phyloP scores from a whole-genome alignment of 2,888 invertebrate species.

The Theretra japonica region DNA sequence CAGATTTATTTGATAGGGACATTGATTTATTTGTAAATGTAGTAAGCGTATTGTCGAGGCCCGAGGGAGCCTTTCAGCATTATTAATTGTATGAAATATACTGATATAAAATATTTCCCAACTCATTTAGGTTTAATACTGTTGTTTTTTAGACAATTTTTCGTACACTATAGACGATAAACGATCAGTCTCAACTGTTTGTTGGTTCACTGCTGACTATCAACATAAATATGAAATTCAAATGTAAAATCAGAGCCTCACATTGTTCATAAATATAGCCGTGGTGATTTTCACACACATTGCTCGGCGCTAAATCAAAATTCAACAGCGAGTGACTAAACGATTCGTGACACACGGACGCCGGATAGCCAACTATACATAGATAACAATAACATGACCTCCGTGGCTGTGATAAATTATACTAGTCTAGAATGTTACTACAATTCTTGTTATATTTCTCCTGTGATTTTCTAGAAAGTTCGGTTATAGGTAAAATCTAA shows the following conservation, averaged over 20 bases:
- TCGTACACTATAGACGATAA: no score
- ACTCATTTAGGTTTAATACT: no score
- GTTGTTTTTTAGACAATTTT: no score
- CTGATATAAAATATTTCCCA: no score
- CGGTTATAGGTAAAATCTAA: no score
- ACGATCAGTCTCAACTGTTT: no score
- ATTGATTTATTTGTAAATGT: no score
- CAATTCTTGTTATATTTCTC: neutral
- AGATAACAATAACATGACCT: constrained; percentile 23
- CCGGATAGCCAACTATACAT: constrained; percentile 11
- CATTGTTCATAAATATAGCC: neutral
- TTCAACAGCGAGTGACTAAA: constrained; percentile 25
- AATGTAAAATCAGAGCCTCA: neutral
- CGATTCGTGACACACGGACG: constrained; percentile 21
- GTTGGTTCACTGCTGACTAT: neutral
- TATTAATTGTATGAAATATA: no score
- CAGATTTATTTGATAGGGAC: no score
- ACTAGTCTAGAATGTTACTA: neutral
- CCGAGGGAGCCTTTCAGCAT: no score
- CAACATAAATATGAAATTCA: neutral
- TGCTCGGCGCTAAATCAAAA: constrained; percentile 18
- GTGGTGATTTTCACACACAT: neutral
- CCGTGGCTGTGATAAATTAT: constrained; percentile 8
- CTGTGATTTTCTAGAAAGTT: no score
- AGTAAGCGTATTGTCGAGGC: no score